Conservation (phyloP, 2,888 invertebrate genomes). For the Sphinx pinastri region DNA sequence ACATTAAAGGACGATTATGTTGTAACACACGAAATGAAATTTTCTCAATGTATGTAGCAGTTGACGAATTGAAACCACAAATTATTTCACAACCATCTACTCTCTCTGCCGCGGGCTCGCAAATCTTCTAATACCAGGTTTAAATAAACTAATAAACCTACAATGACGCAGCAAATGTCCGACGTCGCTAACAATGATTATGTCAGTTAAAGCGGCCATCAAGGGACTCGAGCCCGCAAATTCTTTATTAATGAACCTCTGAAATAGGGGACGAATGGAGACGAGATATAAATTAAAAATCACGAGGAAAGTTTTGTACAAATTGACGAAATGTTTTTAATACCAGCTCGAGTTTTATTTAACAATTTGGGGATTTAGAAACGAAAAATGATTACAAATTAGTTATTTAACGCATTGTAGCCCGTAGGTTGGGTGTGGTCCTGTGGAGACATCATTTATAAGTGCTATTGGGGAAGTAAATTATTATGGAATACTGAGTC, state of each 20-base stretch:
- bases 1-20: no score
- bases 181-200: background rate
- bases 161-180: no score
- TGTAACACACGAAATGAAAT: no score
- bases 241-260: constrained; percentile 21
- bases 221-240: constrained; percentile 12
- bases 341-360: background rate
- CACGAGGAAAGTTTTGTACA: constrained; percentile 11
- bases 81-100: no score
- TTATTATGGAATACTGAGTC: no score
- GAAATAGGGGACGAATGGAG: constrained; percentile 20
- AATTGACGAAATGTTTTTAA: constrained; percentile 9
- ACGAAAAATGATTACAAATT: background rate
- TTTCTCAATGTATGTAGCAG: no score
- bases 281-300: constrained; percentile 20
- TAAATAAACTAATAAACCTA: no score
- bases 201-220: constrained; percentile 3
- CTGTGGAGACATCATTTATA: no score
- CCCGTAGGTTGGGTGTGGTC: background rate
- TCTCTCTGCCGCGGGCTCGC: no score
- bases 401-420: background rate
- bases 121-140: no score
- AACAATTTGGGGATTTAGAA: background rate
- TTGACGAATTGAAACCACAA: no score
- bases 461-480: no score